Conservation (phyloP, 2,113 vertebrate genomes). For the Thermophis baileyi region DNA sequence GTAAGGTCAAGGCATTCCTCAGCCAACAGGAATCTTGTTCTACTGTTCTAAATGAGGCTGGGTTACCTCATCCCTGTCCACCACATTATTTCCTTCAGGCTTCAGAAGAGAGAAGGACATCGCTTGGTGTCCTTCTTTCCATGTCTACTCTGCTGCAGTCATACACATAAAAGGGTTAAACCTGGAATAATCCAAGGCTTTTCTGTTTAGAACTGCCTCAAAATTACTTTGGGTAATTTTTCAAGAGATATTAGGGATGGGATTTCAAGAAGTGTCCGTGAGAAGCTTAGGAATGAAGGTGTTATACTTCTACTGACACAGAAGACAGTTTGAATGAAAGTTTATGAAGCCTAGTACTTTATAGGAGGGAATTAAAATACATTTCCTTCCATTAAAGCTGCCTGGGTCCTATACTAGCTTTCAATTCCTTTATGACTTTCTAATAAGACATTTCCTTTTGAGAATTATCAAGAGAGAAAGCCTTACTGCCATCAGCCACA, state of each 20-base stretch:
- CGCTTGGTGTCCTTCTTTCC: background rate
- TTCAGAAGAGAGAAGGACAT: background rate
- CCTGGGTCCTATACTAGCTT: background rate
- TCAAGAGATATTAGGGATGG: background rate
- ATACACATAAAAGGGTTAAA: background rate
- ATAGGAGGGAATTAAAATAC: background rate
- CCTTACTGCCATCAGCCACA: background rate
- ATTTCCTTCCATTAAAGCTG: background rate
- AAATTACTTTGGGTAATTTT: background rate
- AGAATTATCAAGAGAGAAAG: background rate
- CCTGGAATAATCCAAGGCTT: background rate
- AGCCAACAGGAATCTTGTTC: background rate
- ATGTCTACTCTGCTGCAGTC: background rate
- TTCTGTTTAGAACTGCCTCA: background rate
- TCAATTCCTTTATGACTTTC: background rate
- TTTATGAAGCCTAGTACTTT: background rate
- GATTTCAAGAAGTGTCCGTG: background rate
- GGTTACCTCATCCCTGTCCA: background rate
- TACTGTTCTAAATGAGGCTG: background rate
- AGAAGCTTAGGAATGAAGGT: background rate
- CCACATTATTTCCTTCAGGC: background rate
- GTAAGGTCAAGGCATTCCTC: background rate
- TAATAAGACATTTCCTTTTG: background rate
- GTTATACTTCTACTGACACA: background rate
- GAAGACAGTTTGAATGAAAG: background rate